phyloP scores from a whole-genome alignment of 2,888 invertebrate species.

The Apodemia duryi region DNA sequence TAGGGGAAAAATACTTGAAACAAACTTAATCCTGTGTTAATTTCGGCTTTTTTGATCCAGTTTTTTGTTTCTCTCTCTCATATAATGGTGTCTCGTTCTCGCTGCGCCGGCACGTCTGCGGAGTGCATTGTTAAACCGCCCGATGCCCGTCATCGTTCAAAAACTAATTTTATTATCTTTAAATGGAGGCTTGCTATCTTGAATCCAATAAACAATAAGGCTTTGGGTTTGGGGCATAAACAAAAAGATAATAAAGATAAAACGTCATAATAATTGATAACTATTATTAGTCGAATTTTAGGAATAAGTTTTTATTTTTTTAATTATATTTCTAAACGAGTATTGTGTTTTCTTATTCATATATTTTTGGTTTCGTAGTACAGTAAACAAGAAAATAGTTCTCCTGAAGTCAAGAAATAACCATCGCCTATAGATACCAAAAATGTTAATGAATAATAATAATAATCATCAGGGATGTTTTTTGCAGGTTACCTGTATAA shows the following conservation, averaged over 20 bases:
- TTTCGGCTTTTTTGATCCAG: constrained; percentile 23
- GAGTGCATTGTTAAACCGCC: constrained; percentile 28
- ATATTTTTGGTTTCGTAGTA: too few species aligned
- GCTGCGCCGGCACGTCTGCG: constrained; percentile 62
- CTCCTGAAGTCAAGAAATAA: too few species aligned
- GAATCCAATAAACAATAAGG: constrained; percentile 11
- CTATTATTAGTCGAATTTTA: background rate
- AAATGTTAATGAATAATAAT: too few species aligned
- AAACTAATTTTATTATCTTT: constrained; percentile 30
- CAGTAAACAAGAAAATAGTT: too few species aligned
- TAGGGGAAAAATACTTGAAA: constrained; percentile 20
- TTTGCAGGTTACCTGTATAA: too few species aligned
- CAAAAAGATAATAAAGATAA: constrained; percentile 11
- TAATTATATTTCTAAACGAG: too few species aligned
- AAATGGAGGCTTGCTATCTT: constrained; percentile 22
- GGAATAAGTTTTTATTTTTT: too few species aligned
- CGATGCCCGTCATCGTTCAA: constrained; percentile 24
- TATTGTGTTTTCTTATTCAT: too few species aligned
- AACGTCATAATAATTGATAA: constrained; percentile 4
- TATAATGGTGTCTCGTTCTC: constrained; percentile 38
- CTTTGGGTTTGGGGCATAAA: background rate
- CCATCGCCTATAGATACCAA: too few species aligned
- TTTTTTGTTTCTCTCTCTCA: constrained; percentile 35
- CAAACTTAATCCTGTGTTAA: constrained; percentile 18
- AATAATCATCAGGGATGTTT: too few species aligned